Percentiles rank a stretch among this genome's conserved stretches.
Evolutionary conservation across 2,888 invertebrate genomes (phyloP).

Genomic region (Elegia similella): DNA sequence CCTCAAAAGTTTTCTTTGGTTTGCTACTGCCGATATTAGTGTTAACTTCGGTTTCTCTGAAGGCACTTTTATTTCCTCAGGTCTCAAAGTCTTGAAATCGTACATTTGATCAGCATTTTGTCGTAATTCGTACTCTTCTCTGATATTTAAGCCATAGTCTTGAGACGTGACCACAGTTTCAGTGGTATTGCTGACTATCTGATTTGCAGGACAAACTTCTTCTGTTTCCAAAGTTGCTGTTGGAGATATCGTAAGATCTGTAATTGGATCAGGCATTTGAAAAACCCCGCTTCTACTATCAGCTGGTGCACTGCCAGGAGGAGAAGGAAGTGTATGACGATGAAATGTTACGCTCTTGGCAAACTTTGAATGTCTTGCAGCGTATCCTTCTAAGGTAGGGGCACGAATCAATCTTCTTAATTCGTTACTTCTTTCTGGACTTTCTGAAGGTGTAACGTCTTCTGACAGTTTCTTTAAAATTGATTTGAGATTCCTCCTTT

Average conservation of each 20-base stretch:
- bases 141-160: constrained; percentile 50
- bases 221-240: constrained; percentile 35
- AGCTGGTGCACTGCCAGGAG: constrained; percentile 81
- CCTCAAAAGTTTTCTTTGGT: constrained; percentile 81
- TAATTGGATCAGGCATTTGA: constrained; percentile 52
- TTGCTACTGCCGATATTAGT: constrained; percentile 80
- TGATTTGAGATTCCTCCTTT: constrained; percentile 90
- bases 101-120: constrained; percentile 55
- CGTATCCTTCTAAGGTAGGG: constrained; percentile 93
- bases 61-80: constrained; percentile 79
- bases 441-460: constrained; percentile 78
- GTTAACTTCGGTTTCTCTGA: constrained; percentile 80
- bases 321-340: constrained; percentile 90
- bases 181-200: constrained; percentile 38
- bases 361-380: constrained; percentile 92
- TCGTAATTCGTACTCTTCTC: constrained; percentile 53
- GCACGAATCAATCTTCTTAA: constrained; percentile 88
- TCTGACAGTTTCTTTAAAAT: constrained; percentile 92
- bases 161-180: constrained; percentile 33
- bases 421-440: constrained; percentile 79
- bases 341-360: constrained; percentile 95
- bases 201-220: constrained; percentile 37
- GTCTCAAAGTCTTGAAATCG: constrained; percentile 65
- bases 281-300: constrained; percentile 60
- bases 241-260: constrained; percentile 38